Conservation (phyloP, 1,140 invertebrate genomes). For the Whitmania pigra region DNA sequence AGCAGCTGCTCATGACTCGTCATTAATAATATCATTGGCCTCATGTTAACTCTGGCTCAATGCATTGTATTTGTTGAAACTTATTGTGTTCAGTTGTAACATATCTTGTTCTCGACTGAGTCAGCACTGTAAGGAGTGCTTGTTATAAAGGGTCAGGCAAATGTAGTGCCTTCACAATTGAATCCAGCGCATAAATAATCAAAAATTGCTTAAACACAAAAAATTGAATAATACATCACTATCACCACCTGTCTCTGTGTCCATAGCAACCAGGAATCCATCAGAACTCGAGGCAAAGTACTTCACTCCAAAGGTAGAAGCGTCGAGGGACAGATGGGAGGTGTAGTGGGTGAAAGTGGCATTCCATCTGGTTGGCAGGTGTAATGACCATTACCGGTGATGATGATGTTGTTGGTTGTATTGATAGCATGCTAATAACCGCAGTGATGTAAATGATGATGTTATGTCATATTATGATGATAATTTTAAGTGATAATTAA, state of each 20-base stretch:
- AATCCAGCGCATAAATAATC: neutral
- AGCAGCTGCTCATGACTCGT: too few species aligned
- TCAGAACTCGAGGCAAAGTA: constrained; percentile 81
- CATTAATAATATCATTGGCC: too few species aligned
- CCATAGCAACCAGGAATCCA: constrained; percentile 62
- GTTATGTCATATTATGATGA: neutral
- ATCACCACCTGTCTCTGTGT: constrained; percentile 25
- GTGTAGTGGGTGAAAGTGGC: constrained; percentile 65
- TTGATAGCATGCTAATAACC: neutral
- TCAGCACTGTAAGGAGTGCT: too few species aligned
- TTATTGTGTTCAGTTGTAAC: too few species aligned
- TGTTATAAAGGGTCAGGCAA: too few species aligned
- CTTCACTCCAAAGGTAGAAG: constrained; percentile 50
- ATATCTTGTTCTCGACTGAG: too few species aligned
- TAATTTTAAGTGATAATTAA: neutral
- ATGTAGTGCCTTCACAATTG: too few species aligned
- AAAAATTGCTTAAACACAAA: constrained; percentile 15
- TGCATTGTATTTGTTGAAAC: too few species aligned
- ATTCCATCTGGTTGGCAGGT: constrained; percentile 58
- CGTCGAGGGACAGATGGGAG: constrained; percentile 39
- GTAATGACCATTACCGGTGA: neutral
- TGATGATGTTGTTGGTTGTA: neutral
- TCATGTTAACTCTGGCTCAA: too few species aligned
- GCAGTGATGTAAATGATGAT: neutral
- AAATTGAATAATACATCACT: neutral